Percentiles rank a stretch among this genome's conserved stretches.
These are phyloP conservation scores for Muricea muricata DNA, from an alignment of 92 coral and sea anemone genomes.

Conservation along the genomic window DNA sequence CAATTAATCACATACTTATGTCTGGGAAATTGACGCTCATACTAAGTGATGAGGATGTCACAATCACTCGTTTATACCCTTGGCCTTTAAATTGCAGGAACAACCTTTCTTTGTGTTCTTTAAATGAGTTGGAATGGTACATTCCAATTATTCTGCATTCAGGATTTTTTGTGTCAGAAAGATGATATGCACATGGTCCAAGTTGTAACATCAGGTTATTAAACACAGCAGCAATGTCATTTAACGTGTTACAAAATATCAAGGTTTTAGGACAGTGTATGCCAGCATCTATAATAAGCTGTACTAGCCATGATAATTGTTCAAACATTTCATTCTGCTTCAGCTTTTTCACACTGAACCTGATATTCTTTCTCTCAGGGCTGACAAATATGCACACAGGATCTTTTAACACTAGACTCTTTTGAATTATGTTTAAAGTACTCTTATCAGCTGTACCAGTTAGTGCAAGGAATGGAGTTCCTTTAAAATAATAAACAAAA, in stretches of 20 bases:
- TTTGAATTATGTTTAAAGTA: background rate
- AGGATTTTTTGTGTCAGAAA: constrained; percentile 15
- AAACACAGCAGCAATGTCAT: constrained; percentile 30
- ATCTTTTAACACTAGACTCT: background rate
- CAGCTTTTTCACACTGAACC: constrained; percentile 1
- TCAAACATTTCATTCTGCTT: constrained; percentile 20
- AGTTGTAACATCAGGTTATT: constrained; percentile 35
- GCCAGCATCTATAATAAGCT: background rate
- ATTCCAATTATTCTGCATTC: constrained; percentile 39
- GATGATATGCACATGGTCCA: constrained; percentile 21
- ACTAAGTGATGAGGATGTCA: constrained; percentile 30
- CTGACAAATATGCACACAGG: background rate
- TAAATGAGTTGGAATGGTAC: constrained; percentile 31
- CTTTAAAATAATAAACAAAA: background rate
- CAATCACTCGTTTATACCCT: constrained; percentile 25
- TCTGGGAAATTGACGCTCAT: constrained; percentile 34
- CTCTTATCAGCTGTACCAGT: constrained; percentile 30
- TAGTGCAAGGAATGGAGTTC: constrained; percentile 2
- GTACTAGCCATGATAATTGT: constrained; percentile 24
- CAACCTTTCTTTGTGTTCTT: constrained; percentile 30
- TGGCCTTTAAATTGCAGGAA: constrained; percentile 7
- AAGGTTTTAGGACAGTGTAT: constrained; percentile 4
- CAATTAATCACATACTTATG: constrained; percentile 30
- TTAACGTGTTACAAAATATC: constrained; percentile 35
- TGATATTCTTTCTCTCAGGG: constrained; percentile 32